Conservation (phyloP, 2,797 vertebrate genomes). For the Chloroceryle inda region DNA sequence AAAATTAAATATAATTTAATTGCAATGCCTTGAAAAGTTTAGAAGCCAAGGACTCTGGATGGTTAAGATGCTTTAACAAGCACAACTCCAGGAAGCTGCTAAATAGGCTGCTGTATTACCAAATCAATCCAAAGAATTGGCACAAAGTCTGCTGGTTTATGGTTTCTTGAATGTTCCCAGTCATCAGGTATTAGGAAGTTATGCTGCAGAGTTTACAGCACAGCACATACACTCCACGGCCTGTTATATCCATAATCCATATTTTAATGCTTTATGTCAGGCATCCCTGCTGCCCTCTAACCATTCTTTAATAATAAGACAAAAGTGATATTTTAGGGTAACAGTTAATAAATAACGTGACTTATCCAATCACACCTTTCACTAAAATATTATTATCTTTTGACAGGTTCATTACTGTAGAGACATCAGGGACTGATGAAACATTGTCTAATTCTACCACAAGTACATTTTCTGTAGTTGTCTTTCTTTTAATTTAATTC, state of each 20-base stretch:
- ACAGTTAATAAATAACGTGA: slow-evolving; percentile 91
- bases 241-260: slow-evolving; percentile 72
- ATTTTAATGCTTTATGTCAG: slow-evolving; percentile 88
- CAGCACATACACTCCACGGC: neutral
- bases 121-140: neutral
- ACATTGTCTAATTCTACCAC: slow-evolving; percentile 83
- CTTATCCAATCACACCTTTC: slow-evolving; percentile 88
- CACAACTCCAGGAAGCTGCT: neutral
- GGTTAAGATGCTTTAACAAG: slow-evolving; percentile 15
- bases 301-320: slow-evolving; percentile 85
- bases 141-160: neutral
- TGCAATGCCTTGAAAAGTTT: slow-evolving; percentile 23
- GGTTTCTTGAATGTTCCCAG: neutral
- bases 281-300: slow-evolving; percentile 78
- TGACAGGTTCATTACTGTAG: slow-evolving; percentile 94
- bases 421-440: slow-evolving; percentile 81
- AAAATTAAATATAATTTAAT: neutral
- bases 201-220: neutral
- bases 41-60: neutral
- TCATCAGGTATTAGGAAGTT: slow-evolving; percentile 20
- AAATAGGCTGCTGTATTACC: neutral
- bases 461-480: slow-evolving; percentile 84
- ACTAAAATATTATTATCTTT: slow-evolving; percentile 89
- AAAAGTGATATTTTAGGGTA: slow-evolving; percentile 90
- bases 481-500: slow-evolving; percentile 89